A percentile compares a stretch with the other conserved stretches of the same genome.
phyloP scores from a whole-genome alignment of 1,140 invertebrate genomes.

The Pseudomyrmex sp. region DNA sequence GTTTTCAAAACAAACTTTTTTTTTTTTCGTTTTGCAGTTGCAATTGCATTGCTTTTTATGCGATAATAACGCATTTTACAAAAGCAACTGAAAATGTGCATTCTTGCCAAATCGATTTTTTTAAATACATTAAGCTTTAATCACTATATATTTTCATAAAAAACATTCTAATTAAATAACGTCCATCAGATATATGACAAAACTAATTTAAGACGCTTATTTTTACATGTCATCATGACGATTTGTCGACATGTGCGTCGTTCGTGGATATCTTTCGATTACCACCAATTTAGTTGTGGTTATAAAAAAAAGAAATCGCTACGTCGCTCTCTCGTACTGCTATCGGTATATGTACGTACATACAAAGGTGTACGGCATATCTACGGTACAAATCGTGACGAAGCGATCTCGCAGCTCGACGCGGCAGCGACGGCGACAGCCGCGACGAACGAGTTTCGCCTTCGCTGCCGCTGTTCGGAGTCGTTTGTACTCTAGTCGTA shows the following conservation, averaged over 20 bases:
- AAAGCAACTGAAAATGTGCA: background rate
- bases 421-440: background rate
- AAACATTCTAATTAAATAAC: no score
- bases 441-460: background rate
- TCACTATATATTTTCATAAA: no score
- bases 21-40: no score
- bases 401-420: conserved; percentile 44
- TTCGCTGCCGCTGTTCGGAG: background rate
- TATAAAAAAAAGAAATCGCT: conserved; percentile 31
- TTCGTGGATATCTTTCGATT: background rate
- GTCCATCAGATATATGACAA: no score
- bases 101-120: background rate
- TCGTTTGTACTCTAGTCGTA: background rate
- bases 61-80: no score
- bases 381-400: conserved; percentile 59
- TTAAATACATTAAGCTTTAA: no score
- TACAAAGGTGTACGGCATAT: conserved; percentile 32
- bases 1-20: no score
- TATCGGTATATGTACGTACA: conserved; percentile 25
- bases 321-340: conserved; percentile 3
- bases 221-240: no score
- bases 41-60: no score
- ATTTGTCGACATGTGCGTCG: no score
- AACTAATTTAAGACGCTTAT: no score
- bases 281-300: background rate